phyloP scores from a whole-genome alignment of 2,113 vertebrate genomes.

The Tamias sibiricus region DNA sequence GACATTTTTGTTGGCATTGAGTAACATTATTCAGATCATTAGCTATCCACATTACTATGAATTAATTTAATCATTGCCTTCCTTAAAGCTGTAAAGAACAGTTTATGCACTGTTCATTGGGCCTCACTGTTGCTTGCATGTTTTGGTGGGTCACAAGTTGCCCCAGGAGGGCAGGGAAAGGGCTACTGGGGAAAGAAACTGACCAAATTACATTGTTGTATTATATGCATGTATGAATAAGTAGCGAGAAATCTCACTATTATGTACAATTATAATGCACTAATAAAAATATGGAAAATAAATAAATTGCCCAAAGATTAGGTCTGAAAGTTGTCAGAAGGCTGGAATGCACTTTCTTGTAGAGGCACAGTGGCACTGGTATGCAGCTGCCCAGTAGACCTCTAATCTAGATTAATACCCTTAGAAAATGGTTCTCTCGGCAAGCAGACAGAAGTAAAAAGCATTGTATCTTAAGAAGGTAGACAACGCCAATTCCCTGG shows the following conservation, averaged over 20 bases:
- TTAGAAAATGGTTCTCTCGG: background rate
- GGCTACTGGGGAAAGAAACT: too few relatives aligned
- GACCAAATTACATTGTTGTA: too few relatives aligned
- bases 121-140: background rate
- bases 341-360: background rate
- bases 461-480: background rate
- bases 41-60: background rate
- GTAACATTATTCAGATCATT: background rate
- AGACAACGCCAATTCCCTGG: background rate
- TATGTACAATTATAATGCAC: too few relatives aligned
- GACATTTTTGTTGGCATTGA: background rate
- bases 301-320: background rate
- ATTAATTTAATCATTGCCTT: background rate
- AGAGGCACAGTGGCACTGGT: background rate
- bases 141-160: slow-evolving; percentile 1
- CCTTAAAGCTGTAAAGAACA: background rate
- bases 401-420: background rate
- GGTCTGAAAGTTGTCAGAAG: background rate
- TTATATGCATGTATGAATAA: too few relatives aligned
- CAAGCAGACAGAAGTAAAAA: background rate
- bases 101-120: background rate
- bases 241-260: too few relatives aligned
- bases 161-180: background rate
- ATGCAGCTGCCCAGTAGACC: fast-evolving
- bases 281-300: too few relatives aligned